These are phyloP conservation scores for Protonibea diacanthus DNA, from an alignment of 2,797 vertebrate species.

Conservation along the genomic window DNA sequence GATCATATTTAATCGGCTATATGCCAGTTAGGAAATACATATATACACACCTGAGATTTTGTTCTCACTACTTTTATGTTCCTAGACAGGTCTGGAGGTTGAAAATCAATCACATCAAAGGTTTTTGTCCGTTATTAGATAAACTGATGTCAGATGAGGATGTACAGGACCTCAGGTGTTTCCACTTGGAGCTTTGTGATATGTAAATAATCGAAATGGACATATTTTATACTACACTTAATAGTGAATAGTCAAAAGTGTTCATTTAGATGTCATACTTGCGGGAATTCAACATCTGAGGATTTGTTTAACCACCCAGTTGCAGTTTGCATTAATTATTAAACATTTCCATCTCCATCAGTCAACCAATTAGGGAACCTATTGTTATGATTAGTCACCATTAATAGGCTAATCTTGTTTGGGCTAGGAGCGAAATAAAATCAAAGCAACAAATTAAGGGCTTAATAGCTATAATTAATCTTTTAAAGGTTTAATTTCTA, in stretches of 20 bases:
- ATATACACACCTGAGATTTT: not conserved
- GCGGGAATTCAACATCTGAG: not conserved
- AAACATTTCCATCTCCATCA: constrained; percentile 5
- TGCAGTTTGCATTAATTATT: not conserved
- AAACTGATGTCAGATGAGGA: not conserved
- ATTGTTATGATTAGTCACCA: constrained; percentile 5
- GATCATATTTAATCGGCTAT: not conserved
- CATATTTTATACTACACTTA: not conserved
- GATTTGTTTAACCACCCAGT: not conserved
- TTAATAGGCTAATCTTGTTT: constrained; percentile 16
- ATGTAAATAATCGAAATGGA: not conserved
- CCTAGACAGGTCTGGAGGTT: not conserved
- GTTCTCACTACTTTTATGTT: not conserved
- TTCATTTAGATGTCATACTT: not conserved
- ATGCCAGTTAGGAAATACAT: constrained; percentile 1
- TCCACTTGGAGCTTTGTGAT: not conserved
- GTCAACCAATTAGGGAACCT: constrained; percentile 2
- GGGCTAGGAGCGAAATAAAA: constrained; percentile 25
- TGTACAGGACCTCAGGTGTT: not conserved
- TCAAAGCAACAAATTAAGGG: constrained; percentile 47
- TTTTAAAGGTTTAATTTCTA: constrained; percentile 49
- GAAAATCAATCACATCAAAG: constrained; percentile 6
- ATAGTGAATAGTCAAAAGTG: not conserved
- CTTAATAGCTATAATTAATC: constrained; percentile 22
- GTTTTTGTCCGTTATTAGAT: not conserved